Percentiles rank a stretch among this genome's conserved stretches.
These are phyloP conservation scores for Zele albiditarsus DNA, from an alignment of 2,888 invertebrate genomes.

Conservation along the genomic window DNA sequence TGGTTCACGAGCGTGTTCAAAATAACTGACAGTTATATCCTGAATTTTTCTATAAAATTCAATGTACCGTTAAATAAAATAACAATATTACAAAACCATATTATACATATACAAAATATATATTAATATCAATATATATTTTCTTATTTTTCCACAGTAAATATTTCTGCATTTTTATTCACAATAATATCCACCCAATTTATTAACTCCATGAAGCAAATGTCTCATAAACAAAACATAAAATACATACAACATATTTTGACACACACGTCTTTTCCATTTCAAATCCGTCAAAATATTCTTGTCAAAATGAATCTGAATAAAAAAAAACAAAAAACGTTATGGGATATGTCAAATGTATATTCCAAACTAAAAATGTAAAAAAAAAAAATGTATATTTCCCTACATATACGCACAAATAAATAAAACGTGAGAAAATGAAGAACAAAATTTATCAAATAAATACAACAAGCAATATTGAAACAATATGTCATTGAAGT, in stretches of 20 bases:
- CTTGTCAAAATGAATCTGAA: background rate
- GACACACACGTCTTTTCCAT: no score
- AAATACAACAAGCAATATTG: background rate
- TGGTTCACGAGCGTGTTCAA: conserved; percentile 19
- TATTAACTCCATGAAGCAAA: background rate
- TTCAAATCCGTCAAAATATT: background rate
- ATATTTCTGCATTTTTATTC: conserved; percentile 21
- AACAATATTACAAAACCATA: conserved; percentile 8
- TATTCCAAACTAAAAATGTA: background rate
- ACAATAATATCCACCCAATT: conserved; percentile 11
- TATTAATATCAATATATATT: conserved; percentile 14
- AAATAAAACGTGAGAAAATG: background rate
- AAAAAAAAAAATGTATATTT: background rate
- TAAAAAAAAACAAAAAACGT: background rate
- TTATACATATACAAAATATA: background rate
- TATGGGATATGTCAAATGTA: background rate
- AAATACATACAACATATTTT: no score
- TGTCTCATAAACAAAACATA: no score
- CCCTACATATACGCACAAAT: background rate
- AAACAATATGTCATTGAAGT: background rate
- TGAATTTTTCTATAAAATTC: conserved; percentile 37
- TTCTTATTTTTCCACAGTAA: conserved; percentile 42
- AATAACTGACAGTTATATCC: conserved; percentile 24
- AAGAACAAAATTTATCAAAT: background rate
- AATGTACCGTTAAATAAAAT: conserved; percentile 22